These are phyloP conservation scores for Parauchenoglanis punctatus DNA, from an alignment of 2,797 vertebrate genomes.

Conservation along the genomic window DNA sequence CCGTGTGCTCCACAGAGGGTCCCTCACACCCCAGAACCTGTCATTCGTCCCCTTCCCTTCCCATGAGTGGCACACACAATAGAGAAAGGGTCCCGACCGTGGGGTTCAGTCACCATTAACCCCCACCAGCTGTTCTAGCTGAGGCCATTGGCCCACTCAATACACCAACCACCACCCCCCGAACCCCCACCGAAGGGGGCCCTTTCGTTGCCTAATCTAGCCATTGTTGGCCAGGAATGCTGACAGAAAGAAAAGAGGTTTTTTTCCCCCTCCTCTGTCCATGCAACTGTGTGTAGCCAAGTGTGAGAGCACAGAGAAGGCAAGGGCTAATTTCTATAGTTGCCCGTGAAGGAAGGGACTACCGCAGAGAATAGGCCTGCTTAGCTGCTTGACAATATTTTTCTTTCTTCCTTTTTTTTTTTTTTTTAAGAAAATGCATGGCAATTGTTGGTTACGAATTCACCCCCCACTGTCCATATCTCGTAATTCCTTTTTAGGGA, in stretches of 20 bases:
- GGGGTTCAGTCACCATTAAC: conserved; percentile 99
- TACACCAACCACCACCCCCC: conserved; percentile 74
- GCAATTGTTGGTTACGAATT: conserved; percentile 78
- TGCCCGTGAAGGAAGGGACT: conserved; percentile 89
- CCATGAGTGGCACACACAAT: conserved; percentile 99
- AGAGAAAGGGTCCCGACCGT: conserved; percentile 98
- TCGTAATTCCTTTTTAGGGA: conserved; percentile 59
- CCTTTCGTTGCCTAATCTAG: conserved; percentile 99
- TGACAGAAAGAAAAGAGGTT: conserved; percentile 99
- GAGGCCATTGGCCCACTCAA: conserved; percentile 99
- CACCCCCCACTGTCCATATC: conserved; percentile 63
- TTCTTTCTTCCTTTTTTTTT: conserved; percentile 57
- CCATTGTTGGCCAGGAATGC: conserved; percentile 99
- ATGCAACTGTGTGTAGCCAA: conserved; percentile 99
- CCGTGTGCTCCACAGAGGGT: conserved; percentile 89
- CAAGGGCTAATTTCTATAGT: conserved; percentile 99
- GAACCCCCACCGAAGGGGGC: conserved; percentile 83
- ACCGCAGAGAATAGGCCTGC: conserved; percentile 91
- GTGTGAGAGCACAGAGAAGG: conserved; percentile 99
- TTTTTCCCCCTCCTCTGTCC: conserved; percentile 84
- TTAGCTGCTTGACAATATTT: conserved; percentile 84
- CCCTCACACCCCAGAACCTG: conserved; percentile 95
- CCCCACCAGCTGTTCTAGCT: conserved; percentile 99
- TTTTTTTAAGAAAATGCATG: conserved; percentile 66
- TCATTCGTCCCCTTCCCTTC: conserved; percentile 98